Conservation (phyloP, 2,888 invertebrate species). For the Ryuthela nishihirai region DNA sequence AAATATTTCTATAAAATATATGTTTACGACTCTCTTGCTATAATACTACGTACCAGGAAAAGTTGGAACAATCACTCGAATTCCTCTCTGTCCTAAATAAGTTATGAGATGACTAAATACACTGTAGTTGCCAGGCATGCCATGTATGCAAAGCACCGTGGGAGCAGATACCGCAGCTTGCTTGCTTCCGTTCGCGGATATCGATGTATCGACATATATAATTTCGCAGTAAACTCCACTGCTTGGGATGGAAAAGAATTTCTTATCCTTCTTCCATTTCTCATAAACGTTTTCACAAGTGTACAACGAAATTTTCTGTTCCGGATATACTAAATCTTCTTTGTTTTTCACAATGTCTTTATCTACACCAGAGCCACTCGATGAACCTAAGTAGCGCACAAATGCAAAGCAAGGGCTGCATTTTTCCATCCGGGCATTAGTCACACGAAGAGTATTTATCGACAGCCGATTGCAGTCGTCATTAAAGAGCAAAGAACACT, state of each 20-base stretch:
- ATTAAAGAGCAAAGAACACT: too few relatives aligned
- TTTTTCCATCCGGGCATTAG: too few relatives aligned
- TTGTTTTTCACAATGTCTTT: constrained; percentile 6
- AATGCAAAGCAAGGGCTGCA: too few relatives aligned
- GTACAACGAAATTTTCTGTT: constrained; percentile 10
- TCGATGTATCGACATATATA: constrained; percentile 10
- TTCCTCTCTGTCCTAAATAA: constrained; percentile 8
- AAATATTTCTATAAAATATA: too few relatives aligned
- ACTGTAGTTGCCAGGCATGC: constrained; percentile 22
- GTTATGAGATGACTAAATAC: constrained; percentile 20
- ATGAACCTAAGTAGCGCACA: too few relatives aligned
- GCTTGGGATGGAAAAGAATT: constrained; percentile 3
- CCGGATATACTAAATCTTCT: constrained; percentile 7
- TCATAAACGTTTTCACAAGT: constrained; percentile 20
- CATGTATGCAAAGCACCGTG: constrained; percentile 22
- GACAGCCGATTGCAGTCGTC: too few relatives aligned
- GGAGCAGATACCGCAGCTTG: background rate
- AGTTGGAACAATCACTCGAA: constrained; percentile 19
- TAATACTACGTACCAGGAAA: constrained; percentile 28
- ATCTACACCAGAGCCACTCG: background rate
- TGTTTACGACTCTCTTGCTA: too few relatives aligned
- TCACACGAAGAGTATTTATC: too few relatives aligned
- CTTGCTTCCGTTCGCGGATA: background rate
- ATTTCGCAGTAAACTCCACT: constrained; percentile 10
- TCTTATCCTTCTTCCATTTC: constrained; percentile 7